A percentile compares a stretch with the other conserved stretches of the same genome.
Evolutionary conservation across 2,797 vertebrate species (phyloP).

Genomic region (Parauchenoglanis ngamensis): DNA sequence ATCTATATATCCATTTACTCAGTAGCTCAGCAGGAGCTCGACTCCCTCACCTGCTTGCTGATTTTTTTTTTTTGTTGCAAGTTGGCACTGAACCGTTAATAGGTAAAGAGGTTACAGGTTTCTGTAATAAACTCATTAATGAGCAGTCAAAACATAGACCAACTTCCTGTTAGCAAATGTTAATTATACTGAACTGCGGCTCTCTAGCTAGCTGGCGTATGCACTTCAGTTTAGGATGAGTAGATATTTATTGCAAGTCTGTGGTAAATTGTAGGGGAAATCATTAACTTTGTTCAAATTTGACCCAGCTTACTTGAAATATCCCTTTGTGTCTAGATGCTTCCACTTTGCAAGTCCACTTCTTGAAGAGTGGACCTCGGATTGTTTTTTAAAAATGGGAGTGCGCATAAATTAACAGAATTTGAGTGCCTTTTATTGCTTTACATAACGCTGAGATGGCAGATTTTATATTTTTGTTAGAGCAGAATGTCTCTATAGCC

Average conservation of each 20-base stretch:
- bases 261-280: neutral
- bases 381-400: too few relatives aligned
- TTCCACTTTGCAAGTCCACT: neutral
- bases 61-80: neutral
- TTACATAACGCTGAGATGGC: neutral
- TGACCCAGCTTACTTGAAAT: neutral
- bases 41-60: conserved; percentile 4
- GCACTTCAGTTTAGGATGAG: neutral
- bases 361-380: neutral
- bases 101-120: neutral
- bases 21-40: neutral
- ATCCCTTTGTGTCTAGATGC: neutral
- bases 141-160: neutral
- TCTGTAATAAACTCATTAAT: neutral
- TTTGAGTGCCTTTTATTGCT: neutral
- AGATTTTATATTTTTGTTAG: neutral
- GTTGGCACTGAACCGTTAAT: neutral
- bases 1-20: neutral
- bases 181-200: neutral
- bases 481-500: neutral
- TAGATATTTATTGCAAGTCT: too few relatives aligned
- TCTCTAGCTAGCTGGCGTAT: neutral
- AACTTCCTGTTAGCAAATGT: neutral
- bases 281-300: neutral
- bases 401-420: neutral